Evolutionary conservation across 2,113 vertebrate genomes (phyloP).

Genomic region (Onychostoma macrolepis): DNA sequence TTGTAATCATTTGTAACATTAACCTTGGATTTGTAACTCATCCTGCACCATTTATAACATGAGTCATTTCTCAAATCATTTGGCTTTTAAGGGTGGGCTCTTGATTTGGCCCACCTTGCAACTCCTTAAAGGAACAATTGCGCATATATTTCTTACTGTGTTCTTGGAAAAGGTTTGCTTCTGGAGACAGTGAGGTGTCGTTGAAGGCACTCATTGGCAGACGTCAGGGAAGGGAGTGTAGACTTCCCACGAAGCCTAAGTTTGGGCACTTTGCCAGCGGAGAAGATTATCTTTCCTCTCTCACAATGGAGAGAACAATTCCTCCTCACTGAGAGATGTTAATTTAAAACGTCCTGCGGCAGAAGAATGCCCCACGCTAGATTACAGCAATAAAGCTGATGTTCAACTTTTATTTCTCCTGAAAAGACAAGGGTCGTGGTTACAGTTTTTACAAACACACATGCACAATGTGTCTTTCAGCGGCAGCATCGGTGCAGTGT

Average conservation of each 20-base stretch:
- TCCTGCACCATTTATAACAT: background rate
- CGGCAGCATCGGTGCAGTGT: conserved; percentile 43
- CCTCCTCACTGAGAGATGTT: conserved; percentile 32
- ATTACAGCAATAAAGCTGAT: background rate
- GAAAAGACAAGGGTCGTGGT: background rate
- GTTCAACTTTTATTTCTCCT: conserved; percentile 17
- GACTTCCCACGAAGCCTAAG: conserved; percentile 29
- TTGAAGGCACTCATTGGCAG: background rate
- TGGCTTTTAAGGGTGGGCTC: too few species aligned
- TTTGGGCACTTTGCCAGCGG: conserved; percentile 32
- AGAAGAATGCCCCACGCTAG: background rate
- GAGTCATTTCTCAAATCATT: background rate
- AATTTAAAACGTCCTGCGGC: background rate
- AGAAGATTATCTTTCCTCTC: conserved; percentile 23
- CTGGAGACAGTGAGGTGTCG: conserved; percentile 25
- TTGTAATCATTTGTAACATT: background rate
- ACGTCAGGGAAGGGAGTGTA: background rate
- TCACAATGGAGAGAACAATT: conserved; percentile 21
- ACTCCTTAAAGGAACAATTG: background rate
- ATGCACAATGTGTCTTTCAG: conserved; percentile 18
- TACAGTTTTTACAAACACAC: background rate
- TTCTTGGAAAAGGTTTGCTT: conserved; percentile 1
- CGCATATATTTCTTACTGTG: background rate
- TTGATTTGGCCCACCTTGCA: background rate
- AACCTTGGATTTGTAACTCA: background rate